Percentiles rank a stretch among this genome's conserved stretches.
These are phyloP conservation scores for Synanthedon tipuliformis DNA, from an alignment of 2,888 invertebrate genomes.

Conservation along the genomic window DNA sequence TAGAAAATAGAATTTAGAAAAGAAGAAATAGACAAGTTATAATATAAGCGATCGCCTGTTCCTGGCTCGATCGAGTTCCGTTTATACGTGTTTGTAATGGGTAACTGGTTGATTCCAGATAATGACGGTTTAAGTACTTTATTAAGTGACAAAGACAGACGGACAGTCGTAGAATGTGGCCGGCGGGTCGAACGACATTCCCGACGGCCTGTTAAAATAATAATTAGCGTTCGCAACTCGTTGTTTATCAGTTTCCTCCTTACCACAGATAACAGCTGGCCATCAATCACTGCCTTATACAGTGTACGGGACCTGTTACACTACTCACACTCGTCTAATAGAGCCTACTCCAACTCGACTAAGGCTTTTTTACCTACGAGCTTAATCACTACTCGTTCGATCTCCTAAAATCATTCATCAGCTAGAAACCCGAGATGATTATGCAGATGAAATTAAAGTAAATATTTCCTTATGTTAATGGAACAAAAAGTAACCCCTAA, in stretches of 20 bases:
- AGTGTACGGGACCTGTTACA: neutral
- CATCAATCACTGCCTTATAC: neutral
- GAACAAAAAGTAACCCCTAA: constrained; percentile 32
- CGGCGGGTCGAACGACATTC: constrained; percentile 21
- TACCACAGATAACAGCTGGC: neutral
- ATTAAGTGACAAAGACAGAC: neutral
- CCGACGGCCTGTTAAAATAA: constrained; percentile 8
- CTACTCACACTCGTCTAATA: neutral
- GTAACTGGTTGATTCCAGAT: no score
- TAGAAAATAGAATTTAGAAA: no score
- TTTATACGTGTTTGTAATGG: no score
- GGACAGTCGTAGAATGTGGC: constrained; percentile 4
- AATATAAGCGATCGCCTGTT: no score
- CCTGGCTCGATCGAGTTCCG: no score
- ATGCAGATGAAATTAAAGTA: no score
- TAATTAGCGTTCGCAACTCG: neutral
- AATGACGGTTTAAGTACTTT: neutral
- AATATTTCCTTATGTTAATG: constrained; percentile 18
- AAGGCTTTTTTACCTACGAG: no score
- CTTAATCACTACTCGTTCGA: no score
- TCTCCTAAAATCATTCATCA: no score
- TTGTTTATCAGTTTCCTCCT: neutral
- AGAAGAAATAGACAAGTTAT: no score
- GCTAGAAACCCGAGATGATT: no score
- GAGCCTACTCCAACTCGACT: neutral